Evolutionary conservation across 2,888 invertebrate species (phyloP), one percentile per base, ranked within the genome.

Genomic region (Stratiomys singularior): DNA sequence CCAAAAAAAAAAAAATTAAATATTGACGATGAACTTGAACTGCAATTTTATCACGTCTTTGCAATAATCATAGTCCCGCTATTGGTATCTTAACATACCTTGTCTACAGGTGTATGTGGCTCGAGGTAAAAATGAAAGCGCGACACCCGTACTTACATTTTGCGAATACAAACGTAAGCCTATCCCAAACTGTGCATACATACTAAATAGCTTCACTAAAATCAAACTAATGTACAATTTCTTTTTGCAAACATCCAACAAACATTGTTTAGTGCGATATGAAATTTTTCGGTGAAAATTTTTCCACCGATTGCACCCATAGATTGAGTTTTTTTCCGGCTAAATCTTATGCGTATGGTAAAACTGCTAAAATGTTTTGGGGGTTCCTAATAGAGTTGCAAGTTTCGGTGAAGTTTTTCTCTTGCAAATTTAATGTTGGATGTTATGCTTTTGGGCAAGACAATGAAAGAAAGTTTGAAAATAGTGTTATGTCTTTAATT

Each of bases 41-140:
- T 67, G 67, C 28, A 67, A 67, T 67, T 67, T 67, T 44, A 44
- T 67, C 67, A 67, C 67, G 67, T 67, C n/a, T 37, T 67, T n/a
- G 67, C 67, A 67, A 67, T 67, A 44, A 67, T 67, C 44, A 11
- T 37, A 44, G 15, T n/a, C 67, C 5, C 46, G 28, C 11, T 44
- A 44, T 67, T 37, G 67, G 67, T 21, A 30, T 67, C 67, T 37
- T 37, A 9, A 37, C 5, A 37, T 9, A 5, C 9, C 37, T 37
- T n/a, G 27, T 27, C 64, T 30, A 21, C 30, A 27, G 64, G 28
- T 64, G 28, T 23, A 4, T 60, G 13, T 28, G 30, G 37, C 37
- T 37, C 37, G 3, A 13, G 52, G 52, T 67, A 21, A 67, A 60
- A 67, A 67, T 44, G 67, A 67, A 67, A 67, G 67, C 44, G 67